phyloP scores from a whole-genome alignment of 92 coral and sea anemone species.

The Micromussa lordhowensis region DNA sequence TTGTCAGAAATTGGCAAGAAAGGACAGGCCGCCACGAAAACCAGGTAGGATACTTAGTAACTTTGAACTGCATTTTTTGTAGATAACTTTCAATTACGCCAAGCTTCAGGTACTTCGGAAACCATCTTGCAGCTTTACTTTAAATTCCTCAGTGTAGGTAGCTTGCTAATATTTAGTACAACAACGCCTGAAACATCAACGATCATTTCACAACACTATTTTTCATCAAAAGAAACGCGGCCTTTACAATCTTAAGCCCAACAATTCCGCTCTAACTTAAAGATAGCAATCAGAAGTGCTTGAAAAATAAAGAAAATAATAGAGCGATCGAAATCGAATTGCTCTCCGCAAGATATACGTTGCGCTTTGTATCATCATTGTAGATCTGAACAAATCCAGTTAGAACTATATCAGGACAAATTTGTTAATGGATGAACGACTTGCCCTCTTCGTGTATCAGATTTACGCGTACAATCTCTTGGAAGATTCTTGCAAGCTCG shows the following conservation, averaged over 20 bases:
- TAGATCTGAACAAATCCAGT: neutral
- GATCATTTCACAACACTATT: no score
- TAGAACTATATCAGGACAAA: neutral
- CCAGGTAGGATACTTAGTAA: neutral
- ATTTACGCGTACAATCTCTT: no score
- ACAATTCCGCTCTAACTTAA: no score
- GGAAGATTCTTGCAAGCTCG: neutral
- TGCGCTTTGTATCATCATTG: neutral
- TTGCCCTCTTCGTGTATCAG: no score
- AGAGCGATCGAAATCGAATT: neutral
- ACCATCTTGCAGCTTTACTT: neutral
- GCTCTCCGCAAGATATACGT: neutral
- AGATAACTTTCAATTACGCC: neutral
- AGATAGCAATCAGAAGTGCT: no score
- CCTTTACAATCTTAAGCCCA: no score
- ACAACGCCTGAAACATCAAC: neutral
- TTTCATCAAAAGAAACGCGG: no score
- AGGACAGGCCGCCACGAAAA: neutral
- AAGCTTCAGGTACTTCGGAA: neutral
- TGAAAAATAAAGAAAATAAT: no score
- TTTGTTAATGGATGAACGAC: no score
- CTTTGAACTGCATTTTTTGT: neutral
- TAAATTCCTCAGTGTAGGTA: neutral
- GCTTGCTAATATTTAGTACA: neutral
- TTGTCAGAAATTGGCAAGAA: neutral